Percentiles rank a stretch among this genome's conserved stretches.
These are phyloP conservation scores for Chaetogeoica ovagalla DNA, from an alignment of 2,888 invertebrate species.

Conservation along the genomic window DNA sequence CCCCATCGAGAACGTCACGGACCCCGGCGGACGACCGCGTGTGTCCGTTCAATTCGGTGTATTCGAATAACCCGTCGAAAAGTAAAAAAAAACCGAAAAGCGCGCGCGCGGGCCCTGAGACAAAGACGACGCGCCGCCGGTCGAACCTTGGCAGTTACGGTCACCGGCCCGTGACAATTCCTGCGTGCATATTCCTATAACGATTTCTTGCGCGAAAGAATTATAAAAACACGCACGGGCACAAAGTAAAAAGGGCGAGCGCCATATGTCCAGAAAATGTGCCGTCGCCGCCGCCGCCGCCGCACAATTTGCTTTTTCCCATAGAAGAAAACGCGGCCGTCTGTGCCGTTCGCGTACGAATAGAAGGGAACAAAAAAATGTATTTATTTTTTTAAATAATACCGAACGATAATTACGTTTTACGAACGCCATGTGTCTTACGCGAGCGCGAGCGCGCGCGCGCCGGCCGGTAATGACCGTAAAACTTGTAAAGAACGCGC, in stretches of 20 bases:
- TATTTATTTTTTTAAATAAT: not conserved
- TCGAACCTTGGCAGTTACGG: not conserved
- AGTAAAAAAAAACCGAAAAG: not conserved
- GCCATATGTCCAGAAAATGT: not conserved
- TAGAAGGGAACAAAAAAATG: not conserved
- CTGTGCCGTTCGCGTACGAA: not conserved
- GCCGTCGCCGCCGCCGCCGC: too few species aligned
- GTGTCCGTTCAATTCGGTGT: too few species aligned
- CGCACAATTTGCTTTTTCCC: slow-evolving; percentile 30
- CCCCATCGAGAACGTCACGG: too few species aligned
- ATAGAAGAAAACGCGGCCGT: slow-evolving; percentile 18
- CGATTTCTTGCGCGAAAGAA: not conserved
- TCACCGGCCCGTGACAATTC: not conserved
- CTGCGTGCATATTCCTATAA: too few species aligned
- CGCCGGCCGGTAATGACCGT: slow-evolving; percentile 21
- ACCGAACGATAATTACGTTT: not conserved
- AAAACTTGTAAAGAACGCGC: not conserved
- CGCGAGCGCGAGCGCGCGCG: slow-evolving; percentile 18
- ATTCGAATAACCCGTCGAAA: too few species aligned
- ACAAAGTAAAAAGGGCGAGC: too few species aligned
- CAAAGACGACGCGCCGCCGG: not conserved
- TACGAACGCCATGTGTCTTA: slow-evolving; percentile 29
- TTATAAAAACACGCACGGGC: too few species aligned
- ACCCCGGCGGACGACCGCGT: too few species aligned
- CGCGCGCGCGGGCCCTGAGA: not conserved